A percentile compares a stretch with the other conserved stretches of the same genome.
These are phyloP conservation scores for Ectropis grisescens DNA, from an alignment of 1,140 invertebrate species.

Conservation along the genomic window DNA sequence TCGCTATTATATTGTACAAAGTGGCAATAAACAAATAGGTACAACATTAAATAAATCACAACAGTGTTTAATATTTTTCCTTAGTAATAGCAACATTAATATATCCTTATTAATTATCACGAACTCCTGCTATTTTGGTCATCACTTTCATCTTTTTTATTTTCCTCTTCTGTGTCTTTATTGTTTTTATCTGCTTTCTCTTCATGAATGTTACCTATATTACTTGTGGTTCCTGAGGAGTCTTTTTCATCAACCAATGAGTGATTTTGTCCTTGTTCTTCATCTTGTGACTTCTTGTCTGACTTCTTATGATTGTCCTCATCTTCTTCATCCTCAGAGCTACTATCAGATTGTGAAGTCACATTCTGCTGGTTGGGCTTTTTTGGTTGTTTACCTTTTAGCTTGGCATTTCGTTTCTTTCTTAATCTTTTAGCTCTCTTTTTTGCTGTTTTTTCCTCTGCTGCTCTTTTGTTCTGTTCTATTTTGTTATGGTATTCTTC, in stretches of 20 bases:
- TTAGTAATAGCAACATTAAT: too few species aligned
- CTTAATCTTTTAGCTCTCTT: slow-evolving; percentile 87
- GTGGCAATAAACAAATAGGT: too few species aligned
- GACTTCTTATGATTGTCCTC: slow-evolving; percentile 23
- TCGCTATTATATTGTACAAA: too few species aligned
- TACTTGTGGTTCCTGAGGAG: too few species aligned
- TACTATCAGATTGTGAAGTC: slow-evolving; percentile 33
- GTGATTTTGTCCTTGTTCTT: slow-evolving; percentile 1
- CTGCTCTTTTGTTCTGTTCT: slow-evolving; percentile 81
- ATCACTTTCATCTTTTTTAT: not conserved
- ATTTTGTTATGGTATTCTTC: slow-evolving; percentile 86
- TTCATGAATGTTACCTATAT: too few species aligned
- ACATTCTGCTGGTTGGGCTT: slow-evolving; percentile 23
- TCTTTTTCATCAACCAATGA: too few species aligned
- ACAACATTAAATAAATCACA: too few species aligned
- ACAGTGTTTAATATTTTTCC: too few species aligned
- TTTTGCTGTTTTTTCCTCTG: slow-evolving; percentile 87
- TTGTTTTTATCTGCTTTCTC: slow-evolving; percentile 6
- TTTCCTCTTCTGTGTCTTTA: slow-evolving; percentile 2
- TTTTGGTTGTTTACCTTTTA: slow-evolving; percentile 70
- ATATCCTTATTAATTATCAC: too few species aligned
- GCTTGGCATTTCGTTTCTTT: slow-evolving; percentile 76
- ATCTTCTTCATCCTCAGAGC: too few species aligned
- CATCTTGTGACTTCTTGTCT: slow-evolving; percentile 13
- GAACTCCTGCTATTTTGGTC: too few species aligned